Base-by-base conservation (phyloP, 2,888 invertebrate species). In the Agonopterix alstromeriana region DNA sequence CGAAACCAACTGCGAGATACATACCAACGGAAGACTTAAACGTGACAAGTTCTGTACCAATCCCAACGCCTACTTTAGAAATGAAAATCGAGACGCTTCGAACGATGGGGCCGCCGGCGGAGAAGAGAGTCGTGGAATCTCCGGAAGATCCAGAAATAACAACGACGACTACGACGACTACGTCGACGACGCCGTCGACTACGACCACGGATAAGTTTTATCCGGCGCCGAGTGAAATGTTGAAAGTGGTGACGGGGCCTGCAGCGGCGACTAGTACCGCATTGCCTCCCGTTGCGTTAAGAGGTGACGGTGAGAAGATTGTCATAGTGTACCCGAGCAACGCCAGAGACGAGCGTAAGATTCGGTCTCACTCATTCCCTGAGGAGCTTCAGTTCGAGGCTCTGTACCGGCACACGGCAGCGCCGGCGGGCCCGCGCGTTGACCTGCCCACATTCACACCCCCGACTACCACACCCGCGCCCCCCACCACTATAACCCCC, bases 401-500 rank as follows among this genome's bases (percentile, higher is more conserved):
- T 36, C 57, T 89, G 50, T 89, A 89, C 61, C 75, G 72, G 43
- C 89, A 82, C 59, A 83, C 89, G 12, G 78, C 79, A 3, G 76
- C 79, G 48, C 81, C 85, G 0, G 58, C 65, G 27, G 56, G 51
- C 1, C 61, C 91, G 5, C 77, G 90, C 42, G 90, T 92, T n/a
- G 90, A 91, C 56, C 65, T 92, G 54, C 92, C 92, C 9, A 92
- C 92, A 1, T 92, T 90, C 62, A 69, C 86, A 35, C 91, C 92
- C 12, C 86, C 87, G 4, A 65, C 75, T 8, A 53, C 65, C 45
- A 70, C 65, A 10, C 49, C 67, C 11, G 65, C 70, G 35, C 60
- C 69, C 17, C 60, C 72, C 10, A 43, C 63, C 1, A 52, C 60
- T 10, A 52, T 63, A 48, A 10, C 35, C 1, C 0, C 49, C 4